These are phyloP conservation scores for Lasiommata megera DNA, from an alignment of 2,888 invertebrate genomes.

Conservation along the genomic window DNA sequence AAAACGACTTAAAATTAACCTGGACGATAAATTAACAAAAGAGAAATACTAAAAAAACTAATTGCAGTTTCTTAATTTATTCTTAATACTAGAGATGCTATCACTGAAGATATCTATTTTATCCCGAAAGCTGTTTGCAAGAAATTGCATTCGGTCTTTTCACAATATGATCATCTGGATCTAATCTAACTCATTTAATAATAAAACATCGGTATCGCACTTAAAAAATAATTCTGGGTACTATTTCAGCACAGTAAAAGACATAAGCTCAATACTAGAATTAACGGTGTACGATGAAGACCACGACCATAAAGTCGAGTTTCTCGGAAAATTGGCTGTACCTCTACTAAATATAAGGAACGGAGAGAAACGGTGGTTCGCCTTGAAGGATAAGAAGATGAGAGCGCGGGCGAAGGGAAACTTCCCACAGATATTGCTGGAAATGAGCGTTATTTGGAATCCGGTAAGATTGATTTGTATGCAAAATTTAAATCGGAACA, in stretches of 20 bases:
- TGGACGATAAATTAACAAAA: too few species aligned
- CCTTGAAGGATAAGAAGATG: slow-evolving; percentile 97
- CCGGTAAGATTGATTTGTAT: slow-evolving; percentile 84
- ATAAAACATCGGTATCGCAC: too few species aligned
- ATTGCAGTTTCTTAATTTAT: too few species aligned
- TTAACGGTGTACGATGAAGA: slow-evolving; percentile 99
- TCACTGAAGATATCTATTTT: too few species aligned
- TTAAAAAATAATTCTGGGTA: not conserved
- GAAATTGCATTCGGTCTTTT: too few species aligned
- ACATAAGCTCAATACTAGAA: slow-evolving; percentile 96
- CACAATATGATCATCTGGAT: too few species aligned
- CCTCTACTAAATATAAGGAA: slow-evolving; percentile 93
- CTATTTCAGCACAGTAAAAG: slow-evolving; percentile 90
- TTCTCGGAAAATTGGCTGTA: slow-evolving; percentile 94
- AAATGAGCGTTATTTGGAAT: slow-evolving; percentile 96
- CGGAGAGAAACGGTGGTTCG: slow-evolving; percentile 97
- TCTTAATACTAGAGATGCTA: too few species aligned
- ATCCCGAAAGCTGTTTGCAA: too few species aligned
- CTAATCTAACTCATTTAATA: too few species aligned
- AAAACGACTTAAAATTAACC: too few species aligned
- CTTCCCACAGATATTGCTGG: slow-evolving; percentile 92
- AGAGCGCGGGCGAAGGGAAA: slow-evolving; percentile 94
- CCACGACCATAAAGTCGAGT: slow-evolving; percentile 98
- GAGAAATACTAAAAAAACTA: too few species aligned
- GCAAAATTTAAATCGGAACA: too few species aligned